Base-by-base conservation (phyloP, 1,140 invertebrate species). In the Musca vetustissima region DNA sequence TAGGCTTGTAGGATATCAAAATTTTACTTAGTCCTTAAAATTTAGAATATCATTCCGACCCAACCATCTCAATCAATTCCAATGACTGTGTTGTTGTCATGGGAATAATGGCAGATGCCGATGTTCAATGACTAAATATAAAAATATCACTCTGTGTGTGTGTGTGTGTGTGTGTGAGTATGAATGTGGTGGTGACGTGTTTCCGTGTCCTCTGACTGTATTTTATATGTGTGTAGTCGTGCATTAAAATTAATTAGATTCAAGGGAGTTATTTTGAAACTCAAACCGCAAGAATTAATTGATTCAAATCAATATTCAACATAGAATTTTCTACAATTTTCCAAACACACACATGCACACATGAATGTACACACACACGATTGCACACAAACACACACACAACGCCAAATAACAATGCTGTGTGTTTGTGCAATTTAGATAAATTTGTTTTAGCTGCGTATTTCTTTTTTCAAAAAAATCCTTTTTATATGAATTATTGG, bases 211-310 rank as follows among this genome's bases (percentile, higher is more conserved):
- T 57, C n/a, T 55, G 8, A 21, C 48, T 53, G 36, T 66, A 57
- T 49, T 17, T 57, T n/a, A n/a, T n/a, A n/a, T n/a, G 17, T 70
- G 64, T 66, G 69, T 66, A 69, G 50, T 64, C 72, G 78, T 76
- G 79, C 79, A 81, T 80, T 81, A 81, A 81, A 81, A 81, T 81
- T 81, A 81, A 81, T 81, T 81, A 81, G 79, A 81, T 81, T 79
- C 79, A 76, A 79, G 77, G 79, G 76, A 79, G 76, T 78, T 78
- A 81, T 81, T 78, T 61, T 61, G 77, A 74, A 79, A 74, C 75
- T 74, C 74, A 75, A 76, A 80, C 79, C 79, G 74, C 79, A 81
- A 76, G 77, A 81, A 80, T 80, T 81, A 81, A 81, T 81, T 81
- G 79, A 81, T 81, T 81, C 79, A 80, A 81, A 81, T 81, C 78